Evolutionary conservation across 64 coral and sea anemone species (phyloP).

Genomic region (Porites australiensis): DNA sequence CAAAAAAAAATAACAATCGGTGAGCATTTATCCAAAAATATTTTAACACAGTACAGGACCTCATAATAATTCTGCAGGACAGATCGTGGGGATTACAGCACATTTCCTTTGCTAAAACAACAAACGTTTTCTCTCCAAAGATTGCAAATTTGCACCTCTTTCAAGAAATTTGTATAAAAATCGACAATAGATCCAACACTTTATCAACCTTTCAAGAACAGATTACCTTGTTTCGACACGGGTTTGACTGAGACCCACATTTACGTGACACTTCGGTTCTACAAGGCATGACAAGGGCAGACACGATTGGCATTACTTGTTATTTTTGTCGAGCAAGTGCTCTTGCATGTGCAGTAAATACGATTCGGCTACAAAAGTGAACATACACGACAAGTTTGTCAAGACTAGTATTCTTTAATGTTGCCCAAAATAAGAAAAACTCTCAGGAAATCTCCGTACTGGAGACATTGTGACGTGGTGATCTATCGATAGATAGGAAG

Average conservation of each 20-base stretch:
- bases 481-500: neutral
- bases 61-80: neutral
- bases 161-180: neutral
- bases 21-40: neutral
- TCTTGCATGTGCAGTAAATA: neutral
- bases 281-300: too few relatives aligned
- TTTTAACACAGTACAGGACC: neutral
- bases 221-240: slow-evolving; percentile 1
- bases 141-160: neutral
- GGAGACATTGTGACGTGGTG: too few relatives aligned
- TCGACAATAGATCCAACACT: too few relatives aligned
- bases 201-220: too few relatives aligned
- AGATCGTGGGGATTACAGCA: neutral
- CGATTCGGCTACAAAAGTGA: neutral
- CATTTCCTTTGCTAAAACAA: neutral
- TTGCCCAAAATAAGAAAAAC: too few relatives aligned
- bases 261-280: neutral
- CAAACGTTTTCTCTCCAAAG: neutral
- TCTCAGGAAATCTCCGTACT: too few relatives aligned
- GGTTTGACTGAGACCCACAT: neutral
- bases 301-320: neutral
- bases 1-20: slow-evolving; percentile 8
- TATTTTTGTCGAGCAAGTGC: neutral
- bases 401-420: too few relatives aligned
- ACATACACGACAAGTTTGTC: neutral